phyloP scores from a whole-genome alignment of 2,797 vertebrate species.

The Danio choprae region DNA sequence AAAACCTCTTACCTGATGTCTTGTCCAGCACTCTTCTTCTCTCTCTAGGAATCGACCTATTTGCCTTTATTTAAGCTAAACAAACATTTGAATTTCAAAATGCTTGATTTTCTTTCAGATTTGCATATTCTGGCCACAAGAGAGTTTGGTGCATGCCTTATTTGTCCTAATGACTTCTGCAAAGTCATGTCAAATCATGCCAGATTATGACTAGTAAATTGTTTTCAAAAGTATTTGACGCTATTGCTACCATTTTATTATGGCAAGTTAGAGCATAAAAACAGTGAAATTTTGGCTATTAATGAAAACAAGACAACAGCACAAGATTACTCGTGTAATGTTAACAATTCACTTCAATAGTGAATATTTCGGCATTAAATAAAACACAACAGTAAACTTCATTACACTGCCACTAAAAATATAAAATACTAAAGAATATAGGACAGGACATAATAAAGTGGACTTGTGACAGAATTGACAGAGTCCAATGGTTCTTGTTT shows the following conservation, averaged over 20 bases:
- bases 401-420: not conserved
- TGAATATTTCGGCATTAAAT: not conserved
- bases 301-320: not conserved
- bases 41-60: not conserved
- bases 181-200: not conserved
- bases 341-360: not conserved
- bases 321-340: not conserved
- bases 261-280: not conserved
- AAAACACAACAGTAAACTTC: not conserved
- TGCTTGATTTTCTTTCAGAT: slow-evolving; percentile 24
- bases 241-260: not conserved
- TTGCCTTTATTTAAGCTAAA: not conserved
- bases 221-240: not conserved
- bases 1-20: slow-evolving; percentile 18
- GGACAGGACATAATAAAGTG: not conserved
- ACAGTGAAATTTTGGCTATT: not conserved
- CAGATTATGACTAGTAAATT: not conserved
- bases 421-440: not conserved
- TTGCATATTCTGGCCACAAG: slow-evolving; percentile 40
- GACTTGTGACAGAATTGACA: not conserved
- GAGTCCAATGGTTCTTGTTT: not conserved
- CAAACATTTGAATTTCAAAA: slow-evolving; percentile 60
- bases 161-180: not conserved
- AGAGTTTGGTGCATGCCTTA: not conserved
- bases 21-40: not conserved